Conservation (phyloP, 2,888 invertebrate species). For the Biston betularia region DNA sequence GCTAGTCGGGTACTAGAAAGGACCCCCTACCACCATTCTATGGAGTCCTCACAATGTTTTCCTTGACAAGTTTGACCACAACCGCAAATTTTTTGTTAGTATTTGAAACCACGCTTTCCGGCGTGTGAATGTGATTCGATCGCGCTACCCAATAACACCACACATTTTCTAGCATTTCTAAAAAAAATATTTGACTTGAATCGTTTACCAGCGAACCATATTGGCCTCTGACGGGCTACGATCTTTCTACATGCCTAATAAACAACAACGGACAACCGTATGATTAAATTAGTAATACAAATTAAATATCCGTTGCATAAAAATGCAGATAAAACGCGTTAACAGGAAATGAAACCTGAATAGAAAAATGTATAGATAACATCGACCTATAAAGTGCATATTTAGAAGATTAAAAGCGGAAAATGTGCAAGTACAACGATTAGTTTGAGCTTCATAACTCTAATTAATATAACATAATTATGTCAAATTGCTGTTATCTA, state of each 20-base stretch:
- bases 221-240: conserved; percentile 4
- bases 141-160: background rate
- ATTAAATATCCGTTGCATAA: conserved; percentile 20
- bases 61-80: no score
- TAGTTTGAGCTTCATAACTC: no score
- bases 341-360: conserved; percentile 27
- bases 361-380: conserved; percentile 12
- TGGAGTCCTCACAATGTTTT: no score
- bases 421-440: background rate
- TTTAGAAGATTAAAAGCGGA: conserved; percentile 7
- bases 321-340: background rate
- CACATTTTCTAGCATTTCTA: no score
- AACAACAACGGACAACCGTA: conserved; percentile 26
- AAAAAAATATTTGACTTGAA: background rate
- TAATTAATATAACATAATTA: no score
- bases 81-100: no score
- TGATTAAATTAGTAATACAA: conserved; percentile 22
- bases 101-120: no score
- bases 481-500: no score
- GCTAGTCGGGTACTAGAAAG: no score
- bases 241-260: conserved; percentile 17
- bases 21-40: no score
- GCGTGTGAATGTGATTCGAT: no score
- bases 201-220: background rate
- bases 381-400: conserved; percentile 9